Percentiles rank a stretch among this genome's conserved stretches.
Evolutionary conservation across 2,797 vertebrate species (phyloP).

Genomic region (Acrossocheilus wenchowensis): DNA sequence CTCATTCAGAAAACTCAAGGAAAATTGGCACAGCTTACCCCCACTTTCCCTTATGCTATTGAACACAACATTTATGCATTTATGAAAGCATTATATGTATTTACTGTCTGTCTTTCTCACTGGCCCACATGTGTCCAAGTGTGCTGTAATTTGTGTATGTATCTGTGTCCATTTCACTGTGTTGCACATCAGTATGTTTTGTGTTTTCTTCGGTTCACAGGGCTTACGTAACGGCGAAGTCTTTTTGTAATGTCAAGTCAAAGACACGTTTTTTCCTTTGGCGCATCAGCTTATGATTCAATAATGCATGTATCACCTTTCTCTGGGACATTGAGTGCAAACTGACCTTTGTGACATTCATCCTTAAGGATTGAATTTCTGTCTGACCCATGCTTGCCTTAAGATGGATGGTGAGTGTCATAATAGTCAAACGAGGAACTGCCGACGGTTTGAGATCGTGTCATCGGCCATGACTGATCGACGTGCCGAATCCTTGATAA

Average conservation of each 20-base stretch:
- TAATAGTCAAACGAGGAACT: constrained; percentile 34
- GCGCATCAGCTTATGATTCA: constrained; percentile 44
- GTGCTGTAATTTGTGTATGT: constrained; percentile 44
- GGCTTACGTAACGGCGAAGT: constrained; percentile 30
- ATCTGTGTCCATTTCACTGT: constrained; percentile 43
- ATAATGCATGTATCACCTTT: constrained; percentile 52
- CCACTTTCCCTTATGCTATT: constrained; percentile 12
- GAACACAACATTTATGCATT: constrained; percentile 26
- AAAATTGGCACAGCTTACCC: constrained; percentile 19
- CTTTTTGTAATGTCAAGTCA: constrained; percentile 47
- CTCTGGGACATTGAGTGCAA: constrained; percentile 42
- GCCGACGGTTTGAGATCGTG: background rate
- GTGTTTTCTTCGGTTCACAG: constrained; percentile 49
- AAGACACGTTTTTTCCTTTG: constrained; percentile 31
- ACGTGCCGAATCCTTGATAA: constrained; percentile 3
- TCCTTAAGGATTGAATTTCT: constrained; percentile 41
- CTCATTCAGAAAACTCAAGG: background rate
- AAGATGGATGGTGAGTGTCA: constrained; percentile 49
- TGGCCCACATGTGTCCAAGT: constrained; percentile 9
- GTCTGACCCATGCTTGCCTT: constrained; percentile 45
- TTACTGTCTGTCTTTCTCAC: constrained; percentile 18
- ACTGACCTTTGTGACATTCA: constrained; percentile 46
- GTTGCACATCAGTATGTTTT: constrained; percentile 41
- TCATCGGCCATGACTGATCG: background rate
- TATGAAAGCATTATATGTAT: constrained; percentile 38